phyloP scores from a whole-genome alignment of 2,797 vertebrate genomes.

The Tangara arthus region DNA sequence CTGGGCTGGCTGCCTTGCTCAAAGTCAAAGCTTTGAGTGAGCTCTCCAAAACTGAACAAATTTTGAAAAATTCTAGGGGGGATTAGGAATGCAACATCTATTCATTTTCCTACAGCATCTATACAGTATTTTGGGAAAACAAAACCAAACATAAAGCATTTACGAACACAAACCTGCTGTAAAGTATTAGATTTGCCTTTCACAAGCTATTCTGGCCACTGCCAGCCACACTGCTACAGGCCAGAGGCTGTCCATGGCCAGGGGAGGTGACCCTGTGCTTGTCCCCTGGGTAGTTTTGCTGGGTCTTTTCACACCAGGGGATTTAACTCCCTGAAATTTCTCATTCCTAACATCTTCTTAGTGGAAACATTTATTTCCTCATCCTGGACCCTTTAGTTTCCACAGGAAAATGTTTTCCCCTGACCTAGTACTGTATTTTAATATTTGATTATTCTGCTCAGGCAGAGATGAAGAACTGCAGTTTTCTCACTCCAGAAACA shows the following conservation, averaged over 20 bases:
- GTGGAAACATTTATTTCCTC: not conserved
- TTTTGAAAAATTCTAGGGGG: not conserved
- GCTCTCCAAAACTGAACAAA: not conserved
- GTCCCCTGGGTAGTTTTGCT: rapidly evolving
- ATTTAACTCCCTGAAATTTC: not conserved
- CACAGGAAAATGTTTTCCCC: not conserved
- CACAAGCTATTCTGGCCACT: not conserved
- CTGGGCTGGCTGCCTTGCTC: not conserved
- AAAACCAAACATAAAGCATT: not conserved
- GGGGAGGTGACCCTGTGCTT: not conserved
- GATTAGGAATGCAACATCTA: not conserved
- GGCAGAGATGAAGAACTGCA: not conserved
- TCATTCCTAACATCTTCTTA: not conserved
- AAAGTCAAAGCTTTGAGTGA: not conserved
- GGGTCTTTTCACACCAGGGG: rapidly evolving
- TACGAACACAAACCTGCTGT: not conserved
- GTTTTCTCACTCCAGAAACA: not conserved
- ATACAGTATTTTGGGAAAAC: not conserved
- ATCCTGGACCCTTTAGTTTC: not conserved
- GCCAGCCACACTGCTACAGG: not conserved
- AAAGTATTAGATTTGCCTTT: not conserved
- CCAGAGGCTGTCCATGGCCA: not conserved
- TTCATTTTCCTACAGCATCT: not conserved
- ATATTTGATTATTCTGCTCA: not conserved
- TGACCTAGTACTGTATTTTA: not conserved